Conservation (phyloP, 1,140 invertebrate species). For the Ditylenchus dipsaci region DNA sequence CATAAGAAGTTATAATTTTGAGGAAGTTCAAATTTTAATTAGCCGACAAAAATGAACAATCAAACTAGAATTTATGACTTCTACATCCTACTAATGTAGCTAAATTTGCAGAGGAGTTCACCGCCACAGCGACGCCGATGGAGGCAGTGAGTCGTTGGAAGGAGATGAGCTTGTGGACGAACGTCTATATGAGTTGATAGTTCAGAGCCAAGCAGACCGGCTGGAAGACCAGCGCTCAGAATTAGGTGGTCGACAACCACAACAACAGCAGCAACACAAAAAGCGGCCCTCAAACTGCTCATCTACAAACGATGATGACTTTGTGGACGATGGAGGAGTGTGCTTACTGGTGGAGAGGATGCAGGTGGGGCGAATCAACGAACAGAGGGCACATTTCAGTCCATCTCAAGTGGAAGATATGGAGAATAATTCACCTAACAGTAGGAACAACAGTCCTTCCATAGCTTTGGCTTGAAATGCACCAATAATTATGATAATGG, state of each 20-base stretch:
- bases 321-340: not conserved
- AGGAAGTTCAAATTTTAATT: no score
- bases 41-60: no score
- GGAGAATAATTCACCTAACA: not conserved
- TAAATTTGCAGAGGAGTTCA: conserved; percentile 9
- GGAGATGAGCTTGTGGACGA: conserved; percentile 20
- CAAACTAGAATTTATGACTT: no score
- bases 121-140: conserved; percentile 7
- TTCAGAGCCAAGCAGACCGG: conserved; percentile 26
- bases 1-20: no score
- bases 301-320: not conserved
- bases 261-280: not conserved
- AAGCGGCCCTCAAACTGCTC: not conserved
- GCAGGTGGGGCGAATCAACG: not conserved
- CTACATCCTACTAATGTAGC: no score
- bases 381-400: not conserved
- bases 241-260: conserved; percentile 8
- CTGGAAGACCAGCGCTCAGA: conserved; percentile 27
- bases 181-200: conserved; percentile 21
- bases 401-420: not conserved
- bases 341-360: not conserved
- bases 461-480: no score
- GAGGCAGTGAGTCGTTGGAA: not conserved
- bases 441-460: no score
- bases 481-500: no score